Percentiles rank a stretch among this genome's conserved stretches.
phyloP scores from a whole-genome alignment of 2,113 vertebrate species.

The Corydoras maculifer region DNA sequence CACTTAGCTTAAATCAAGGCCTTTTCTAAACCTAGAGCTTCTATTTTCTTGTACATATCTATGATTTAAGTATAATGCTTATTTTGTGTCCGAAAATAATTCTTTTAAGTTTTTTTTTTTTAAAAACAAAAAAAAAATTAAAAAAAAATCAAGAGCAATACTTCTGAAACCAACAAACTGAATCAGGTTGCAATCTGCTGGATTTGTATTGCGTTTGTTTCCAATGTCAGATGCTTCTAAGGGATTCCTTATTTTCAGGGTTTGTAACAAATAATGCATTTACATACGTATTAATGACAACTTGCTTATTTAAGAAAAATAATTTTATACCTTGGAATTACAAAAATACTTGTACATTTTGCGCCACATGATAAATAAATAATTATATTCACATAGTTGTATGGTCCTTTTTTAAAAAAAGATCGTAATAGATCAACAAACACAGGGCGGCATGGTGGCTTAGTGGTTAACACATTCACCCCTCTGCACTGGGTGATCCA shows the following conservation, averaged over 20 bases:
- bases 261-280: constrained; percentile 53
- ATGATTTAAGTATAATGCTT: constrained; percentile 69
- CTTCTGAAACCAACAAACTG: constrained; percentile 52
- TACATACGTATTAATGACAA: constrained; percentile 54
- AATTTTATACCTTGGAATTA: constrained; percentile 77
- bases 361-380: constrained; percentile 79
- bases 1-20: constrained; percentile 74
- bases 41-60: constrained; percentile 77
- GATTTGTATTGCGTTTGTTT: constrained; percentile 68
- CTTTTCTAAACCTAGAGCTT: constrained; percentile 63
- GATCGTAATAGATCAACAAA: too few species aligned
- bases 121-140: background rate
- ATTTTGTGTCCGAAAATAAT: constrained; percentile 62
- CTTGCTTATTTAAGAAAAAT: constrained; percentile 76
- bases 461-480: too few species aligned
- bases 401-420: background rate
- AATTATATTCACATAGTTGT: constrained; percentile 70
- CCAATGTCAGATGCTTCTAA: constrained; percentile 39
- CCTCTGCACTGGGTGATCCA: too few species aligned
- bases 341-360: constrained; percentile 73
- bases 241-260: constrained; percentile 57
- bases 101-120: constrained; percentile 53
- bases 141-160: constrained; percentile 53
- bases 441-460: too few species aligned
- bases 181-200: constrained; percentile 74